phyloP scores from a whole-genome alignment of 2,113 vertebrate genomes.

The Stercorarius parasiticus region DNA sequence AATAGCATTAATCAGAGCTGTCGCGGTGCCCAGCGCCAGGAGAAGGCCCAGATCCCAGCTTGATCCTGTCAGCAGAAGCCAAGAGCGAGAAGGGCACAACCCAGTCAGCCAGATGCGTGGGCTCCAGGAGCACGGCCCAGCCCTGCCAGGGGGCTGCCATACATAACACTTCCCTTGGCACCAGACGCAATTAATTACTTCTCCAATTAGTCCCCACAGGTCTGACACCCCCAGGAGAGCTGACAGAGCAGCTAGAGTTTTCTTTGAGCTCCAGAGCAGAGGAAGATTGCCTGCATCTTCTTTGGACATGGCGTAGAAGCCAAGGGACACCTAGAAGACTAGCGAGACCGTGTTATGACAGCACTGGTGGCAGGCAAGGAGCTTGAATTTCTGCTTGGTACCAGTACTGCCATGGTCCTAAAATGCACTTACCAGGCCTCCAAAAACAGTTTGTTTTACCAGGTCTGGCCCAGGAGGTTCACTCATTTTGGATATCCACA shows the following conservation, averaged over 20 bases:
- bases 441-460: background rate
- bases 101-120: background rate
- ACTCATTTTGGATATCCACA: background rate
- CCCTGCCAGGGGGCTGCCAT: rapidly evolving
- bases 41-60: background rate
- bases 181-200: background rate
- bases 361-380: background rate
- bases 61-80: background rate
- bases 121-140: background rate
- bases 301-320: background rate
- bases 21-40: background rate
- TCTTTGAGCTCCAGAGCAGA: background rate
- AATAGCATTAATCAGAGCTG: constrained; percentile 13
- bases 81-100: background rate
- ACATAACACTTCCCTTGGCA: background rate
- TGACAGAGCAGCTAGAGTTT: background rate
- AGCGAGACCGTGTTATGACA: background rate
- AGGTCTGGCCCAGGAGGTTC: background rate
- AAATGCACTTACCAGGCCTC: background rate
- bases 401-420: background rate
- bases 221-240: background rate
- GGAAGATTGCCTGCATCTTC: background rate
- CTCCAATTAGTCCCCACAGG: background rate
- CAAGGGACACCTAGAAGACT: background rate
- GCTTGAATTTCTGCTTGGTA: background rate